Evolutionary conservation across 2,113 vertebrate species (phyloP).

Genomic region (Lagenorhynchus albirostris): DNA sequence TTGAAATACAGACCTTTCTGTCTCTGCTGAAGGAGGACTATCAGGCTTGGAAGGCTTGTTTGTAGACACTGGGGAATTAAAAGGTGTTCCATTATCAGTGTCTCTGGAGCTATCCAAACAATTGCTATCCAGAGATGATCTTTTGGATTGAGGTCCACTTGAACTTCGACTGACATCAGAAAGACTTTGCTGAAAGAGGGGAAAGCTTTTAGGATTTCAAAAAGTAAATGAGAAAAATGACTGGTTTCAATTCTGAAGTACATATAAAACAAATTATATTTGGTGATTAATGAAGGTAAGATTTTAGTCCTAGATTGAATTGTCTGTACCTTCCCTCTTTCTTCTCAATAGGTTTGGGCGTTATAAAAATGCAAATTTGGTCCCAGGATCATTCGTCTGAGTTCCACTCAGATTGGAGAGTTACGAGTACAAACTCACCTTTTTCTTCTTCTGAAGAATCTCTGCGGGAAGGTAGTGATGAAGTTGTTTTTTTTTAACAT

Average conservation of each 20-base stretch:
- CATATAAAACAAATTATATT: not conserved
- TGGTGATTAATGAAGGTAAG: not conserved
- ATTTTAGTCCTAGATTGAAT: not conserved
- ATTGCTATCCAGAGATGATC: slow-evolving; percentile 87
- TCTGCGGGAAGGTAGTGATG: slow-evolving; percentile 94
- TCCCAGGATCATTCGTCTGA: not conserved
- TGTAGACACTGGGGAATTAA: slow-evolving; percentile 81
- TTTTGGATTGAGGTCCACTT: slow-evolving; percentile 86
- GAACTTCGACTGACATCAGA: slow-evolving; percentile 87
- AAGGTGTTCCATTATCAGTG: slow-evolving; percentile 86
- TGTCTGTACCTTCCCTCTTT: not conserved
- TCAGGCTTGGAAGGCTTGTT: slow-evolving; percentile 81
- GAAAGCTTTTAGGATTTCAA: slow-evolving; percentile 50
- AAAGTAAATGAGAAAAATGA: slow-evolving; percentile 25
- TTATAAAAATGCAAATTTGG: not conserved
- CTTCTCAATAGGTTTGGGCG: not conserved
- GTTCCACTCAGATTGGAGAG: not conserved
- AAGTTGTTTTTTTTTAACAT: slow-evolving; percentile 96
- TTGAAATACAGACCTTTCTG: slow-evolving; percentile 80
- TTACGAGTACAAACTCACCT: slow-evolving; percentile 81
- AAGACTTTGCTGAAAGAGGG: slow-evolving; percentile 85
- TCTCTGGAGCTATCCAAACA: slow-evolving; percentile 89
- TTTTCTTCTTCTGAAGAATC: slow-evolving; percentile 93
- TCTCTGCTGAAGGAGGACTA: slow-evolving; percentile 76
- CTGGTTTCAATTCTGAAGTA: slow-evolving; percentile 14